phyloP scores from a whole-genome alignment of 2,113 vertebrate species.

The Sapayoa aenigma region DNA sequence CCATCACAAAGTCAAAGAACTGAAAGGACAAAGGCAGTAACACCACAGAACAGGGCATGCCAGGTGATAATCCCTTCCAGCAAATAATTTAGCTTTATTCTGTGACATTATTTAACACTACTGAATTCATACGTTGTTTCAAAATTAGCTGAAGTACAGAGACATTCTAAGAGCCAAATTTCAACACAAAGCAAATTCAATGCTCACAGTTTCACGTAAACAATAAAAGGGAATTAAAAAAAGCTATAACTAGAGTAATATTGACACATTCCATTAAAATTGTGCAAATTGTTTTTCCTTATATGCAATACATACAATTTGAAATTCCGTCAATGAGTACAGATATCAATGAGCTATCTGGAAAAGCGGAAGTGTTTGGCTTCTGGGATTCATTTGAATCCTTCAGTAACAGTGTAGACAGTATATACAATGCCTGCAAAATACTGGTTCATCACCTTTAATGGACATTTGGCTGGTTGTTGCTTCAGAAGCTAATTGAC shows the following conservation, averaged over 20 bases:
- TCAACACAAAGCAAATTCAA: background rate
- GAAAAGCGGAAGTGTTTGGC: background rate
- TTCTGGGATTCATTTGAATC: background rate
- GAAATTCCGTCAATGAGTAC: background rate
- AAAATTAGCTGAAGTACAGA: background rate
- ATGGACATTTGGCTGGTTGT: background rate
- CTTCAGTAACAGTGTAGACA: background rate
- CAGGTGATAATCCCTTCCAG: background rate
- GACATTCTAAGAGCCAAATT: background rate
- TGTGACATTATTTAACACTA: background rate
- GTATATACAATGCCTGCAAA: background rate
- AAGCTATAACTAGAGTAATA: background rate
- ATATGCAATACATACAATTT: background rate
- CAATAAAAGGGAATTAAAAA: background rate
- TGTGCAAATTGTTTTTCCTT: background rate
- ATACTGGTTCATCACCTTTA: background rate
- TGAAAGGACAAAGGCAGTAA: background rate
- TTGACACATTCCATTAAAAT: background rate
- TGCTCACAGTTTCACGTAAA: background rate
- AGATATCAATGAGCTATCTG: background rate
- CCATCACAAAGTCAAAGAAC: background rate
- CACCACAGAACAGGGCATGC: background rate
- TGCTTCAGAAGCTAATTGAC: background rate
- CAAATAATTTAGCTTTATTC: background rate
- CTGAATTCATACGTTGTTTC: background rate